Evolutionary conservation across 2,113 vertebrate species (phyloP), one percentile per base, ranked within the genome.

Genomic region (Rhinoptilus africanus): DNA sequence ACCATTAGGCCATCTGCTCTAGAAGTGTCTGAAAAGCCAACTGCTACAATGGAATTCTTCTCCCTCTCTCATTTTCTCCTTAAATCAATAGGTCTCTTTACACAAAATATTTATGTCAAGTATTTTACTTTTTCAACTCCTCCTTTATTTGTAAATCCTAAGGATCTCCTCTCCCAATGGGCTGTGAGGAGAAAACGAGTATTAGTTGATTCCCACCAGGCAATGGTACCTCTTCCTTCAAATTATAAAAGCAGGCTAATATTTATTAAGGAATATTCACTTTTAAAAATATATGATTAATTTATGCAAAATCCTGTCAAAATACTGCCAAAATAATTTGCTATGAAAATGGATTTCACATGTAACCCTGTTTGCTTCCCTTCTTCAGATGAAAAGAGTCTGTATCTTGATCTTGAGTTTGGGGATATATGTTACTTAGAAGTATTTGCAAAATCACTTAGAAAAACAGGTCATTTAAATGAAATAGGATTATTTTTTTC

Each of bases 1-100:
- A 95, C 94, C 88, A 95, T 97, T 89, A 95, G 77, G 43, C 86
- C 92, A 95, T 93, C 92, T 97, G 96, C 69, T 95, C 47, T 54
- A 68, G 62, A 96, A 88, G 45, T 19, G 10, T 63, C 60, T 74
- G 68, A 92, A 95, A 85, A 93, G 39, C 50, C 86, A 96, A 89
- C 39, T 79, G 86, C 69, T 91, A 76, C 86, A 68, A 23, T 17
- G 43, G 71, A 92, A 89, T 93, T 92, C 64, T 8, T 22, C 60
- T 84, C 28, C 45, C 34, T 69, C 37, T 81, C 88, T 64, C 34
- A 51, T 86, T 87, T 91, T 78, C 73, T 68, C n/a, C 69, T 78
- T 37, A 87, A 91, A 85, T 89, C 73, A 66, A 66, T 68, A 80
- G 27, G 34, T 72, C 12, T 84, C 47, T 68, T 75, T 68, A 62